Base-by-base conservation (phyloP, 2,113 vertebrate species). In the Sphaerodactylus townsendi region DNA sequence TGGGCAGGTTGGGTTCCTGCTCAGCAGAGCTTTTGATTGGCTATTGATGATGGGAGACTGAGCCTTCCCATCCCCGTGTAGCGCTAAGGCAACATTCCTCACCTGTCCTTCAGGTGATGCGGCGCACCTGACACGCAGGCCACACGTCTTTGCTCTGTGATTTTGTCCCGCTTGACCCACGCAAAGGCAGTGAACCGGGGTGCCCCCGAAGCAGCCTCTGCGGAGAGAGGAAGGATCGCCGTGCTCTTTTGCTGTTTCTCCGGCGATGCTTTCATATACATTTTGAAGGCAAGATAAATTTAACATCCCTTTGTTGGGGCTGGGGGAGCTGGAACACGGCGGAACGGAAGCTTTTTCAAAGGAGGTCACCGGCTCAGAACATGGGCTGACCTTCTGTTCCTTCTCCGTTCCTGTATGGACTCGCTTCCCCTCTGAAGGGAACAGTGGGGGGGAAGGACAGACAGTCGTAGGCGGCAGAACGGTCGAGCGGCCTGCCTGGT, bases 211-310 rank as follows among this genome's bases (percentile, higher is more conserved):
- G 44, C 30, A 11, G 10, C 37, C 56, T 44, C 39, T 79, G 37
- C 44, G 10, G 76, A 44, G 28, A 46, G 28, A 65, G 62, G 56
- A 9, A 44, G 41, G 41, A 19, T 19, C n/a, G 2, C 39, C 14
- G 37, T 80, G 5, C 65, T 33, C 23, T 30, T 66, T 72, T 62
- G 17, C 39, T 33, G 44, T 44, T 64, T 62, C 73, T 25, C 80
- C 56, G 44, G 48, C 23, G 53, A 13, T n/a, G 19, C 39, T 82
- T 82, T 82, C 21, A 41, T 62, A 41, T 73, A 33, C 62, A 59
- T 2, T 69, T 83, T 85, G 48, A 28, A 71, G 41, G 77, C 37
- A 66, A 88, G 85, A 66, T 62, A 85, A 53, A 77, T 71, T 81
- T 82, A 65, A 64, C 71, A 1, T 19, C 64, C 33, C 9, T 0